Base-by-base conservation (phyloP, 2,888 invertebrate species). In the Pherbina coryleti region DNA sequence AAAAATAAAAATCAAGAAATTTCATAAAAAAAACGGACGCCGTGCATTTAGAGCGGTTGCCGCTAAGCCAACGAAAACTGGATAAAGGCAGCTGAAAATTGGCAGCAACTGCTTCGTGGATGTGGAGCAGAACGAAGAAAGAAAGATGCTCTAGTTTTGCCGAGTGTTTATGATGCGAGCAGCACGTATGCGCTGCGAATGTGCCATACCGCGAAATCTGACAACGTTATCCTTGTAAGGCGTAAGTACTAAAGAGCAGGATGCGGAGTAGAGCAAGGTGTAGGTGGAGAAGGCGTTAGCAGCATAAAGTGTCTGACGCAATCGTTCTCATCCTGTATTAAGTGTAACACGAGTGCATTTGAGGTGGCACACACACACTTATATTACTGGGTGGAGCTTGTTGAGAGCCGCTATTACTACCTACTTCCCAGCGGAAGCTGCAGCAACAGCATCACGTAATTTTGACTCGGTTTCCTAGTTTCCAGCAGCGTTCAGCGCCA, bases 151-250 rank as follows among this genome's bases (percentile, higher is more conserved):
- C 28, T 8, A 64, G 64, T n/a, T 34, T 28, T 64, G 14, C 7
- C 28, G 31, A 31, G 64, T 34, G 34, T 34, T 64, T 64, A 64
- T 64, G 64, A 34, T 28, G 28, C 31, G 34, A 34, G 31, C 28
- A 62, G 5, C 31, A 62, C 62, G 62, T 62, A 31, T 25, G 11
- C 7, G 62, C 17, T 7, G 34, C 64, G 34, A 44, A 44, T 31
- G 34, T n/a, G n/a, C 31, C 64, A n/a, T 34, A 34, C 64, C 64
- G 64, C 64, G 64, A 64, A 64, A 64, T 64, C 64, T 64, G n/a
- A 8, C 64, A 64, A 34, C 64, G 64, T 34, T 28, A 44, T 44
- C 14, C 44, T 44, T 44, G 11, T 14, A 44, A 11, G 44, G 44
- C 44, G 44, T 44, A 3, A 44, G 44, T 14, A 44, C 11, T 44